Evolutionary conservation across 2,113 vertebrate species (phyloP).

Genomic region (Sinocyclocheilus anshuiensis): DNA sequence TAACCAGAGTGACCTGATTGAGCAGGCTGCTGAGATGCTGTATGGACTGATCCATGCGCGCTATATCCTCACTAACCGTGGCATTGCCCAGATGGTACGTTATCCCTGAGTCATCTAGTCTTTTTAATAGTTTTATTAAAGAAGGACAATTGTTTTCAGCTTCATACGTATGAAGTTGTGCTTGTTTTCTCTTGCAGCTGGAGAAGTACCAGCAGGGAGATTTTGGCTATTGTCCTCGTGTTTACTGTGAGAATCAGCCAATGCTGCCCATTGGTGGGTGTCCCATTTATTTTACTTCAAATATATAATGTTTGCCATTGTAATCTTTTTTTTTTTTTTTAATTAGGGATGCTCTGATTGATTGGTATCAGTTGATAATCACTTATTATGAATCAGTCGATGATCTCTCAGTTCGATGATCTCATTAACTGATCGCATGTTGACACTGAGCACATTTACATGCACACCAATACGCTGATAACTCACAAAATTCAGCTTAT

Average conservation of each 20-base stretch:
- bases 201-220: slow-evolving; percentile 96
- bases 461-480: too few species aligned
- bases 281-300: neutral
- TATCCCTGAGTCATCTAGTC: neutral
- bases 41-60: slow-evolving; percentile 93
- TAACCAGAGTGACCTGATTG: slow-evolving; percentile 94
- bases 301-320: too few species aligned
- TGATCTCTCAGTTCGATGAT: too few species aligned
- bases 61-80: slow-evolving; percentile 94
- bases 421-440: too few species aligned
- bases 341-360: too few species aligned
- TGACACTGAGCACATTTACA: too few species aligned
- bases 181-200: slow-evolving; percentile 72
- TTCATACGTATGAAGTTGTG: neutral
- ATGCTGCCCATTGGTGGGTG: slow-evolving; percentile 94
- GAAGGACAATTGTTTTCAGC: neutral
- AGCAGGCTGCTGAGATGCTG: slow-evolving; percentile 94
- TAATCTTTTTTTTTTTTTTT: too few species aligned
- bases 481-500: too few species aligned
- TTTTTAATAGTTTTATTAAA: neutral
- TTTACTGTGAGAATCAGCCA: slow-evolving; percentile 95
- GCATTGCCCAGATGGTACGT: slow-evolving; percentile 94
- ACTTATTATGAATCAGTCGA: too few species aligned
- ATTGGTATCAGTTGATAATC: too few species aligned
- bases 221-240: slow-evolving; percentile 91